phyloP scores from a whole-genome alignment of 2,113 vertebrate species.

The Ondatra zibethicus region DNA sequence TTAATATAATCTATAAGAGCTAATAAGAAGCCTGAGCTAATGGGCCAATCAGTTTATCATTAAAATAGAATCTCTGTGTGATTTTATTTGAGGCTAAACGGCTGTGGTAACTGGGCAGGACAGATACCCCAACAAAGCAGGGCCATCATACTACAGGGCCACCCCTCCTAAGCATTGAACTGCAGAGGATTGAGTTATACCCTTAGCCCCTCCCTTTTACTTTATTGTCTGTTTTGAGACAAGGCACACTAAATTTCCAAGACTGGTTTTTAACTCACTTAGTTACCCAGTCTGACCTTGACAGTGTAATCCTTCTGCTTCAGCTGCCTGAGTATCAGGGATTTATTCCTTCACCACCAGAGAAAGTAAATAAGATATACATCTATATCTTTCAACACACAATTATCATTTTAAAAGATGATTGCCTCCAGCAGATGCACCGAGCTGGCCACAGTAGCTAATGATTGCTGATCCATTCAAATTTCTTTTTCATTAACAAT shows the following conservation, averaged over 20 bases:
- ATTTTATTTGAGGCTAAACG: too few species aligned
- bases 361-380: not conserved
- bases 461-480: constrained; percentile 5
- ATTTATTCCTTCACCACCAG: not conserved
- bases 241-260: not conserved
- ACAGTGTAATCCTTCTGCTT: not conserved
- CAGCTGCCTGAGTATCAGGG: not conserved
- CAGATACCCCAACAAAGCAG: too few species aligned
- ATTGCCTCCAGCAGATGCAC: not conserved
- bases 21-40: too few species aligned
- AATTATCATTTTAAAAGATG: constrained; percentile 18
- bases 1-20: too few species aligned
- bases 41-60: too few species aligned
- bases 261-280: not conserved
- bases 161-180: not conserved
- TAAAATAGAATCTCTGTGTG: too few species aligned
- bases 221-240: not conserved
- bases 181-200: not conserved
- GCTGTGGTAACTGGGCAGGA: too few species aligned
- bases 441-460: not conserved
- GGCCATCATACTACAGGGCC: too few species aligned
- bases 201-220: not conserved
- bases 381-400: not conserved
- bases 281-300: not conserved
- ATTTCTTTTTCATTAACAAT: not conserved